Evolutionary conservation across 1,140 invertebrate genomes (phyloP), one percentile per base, ranked within the genome.

Genomic region (Aphis craccivora): DNA sequence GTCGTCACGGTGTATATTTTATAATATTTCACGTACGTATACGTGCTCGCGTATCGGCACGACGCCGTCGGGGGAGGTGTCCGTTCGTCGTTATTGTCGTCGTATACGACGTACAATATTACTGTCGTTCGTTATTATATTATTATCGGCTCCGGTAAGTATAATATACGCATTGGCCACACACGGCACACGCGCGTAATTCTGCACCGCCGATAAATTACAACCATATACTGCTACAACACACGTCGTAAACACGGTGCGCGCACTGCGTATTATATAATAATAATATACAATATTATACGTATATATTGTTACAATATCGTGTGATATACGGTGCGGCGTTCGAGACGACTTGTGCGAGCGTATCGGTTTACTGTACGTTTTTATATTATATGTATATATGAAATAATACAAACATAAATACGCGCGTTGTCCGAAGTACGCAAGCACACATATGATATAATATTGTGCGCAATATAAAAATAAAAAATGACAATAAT

Each of bases 191-290:
- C 60, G n/a, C 60, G n/a, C 60, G 60, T 76, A 76, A 76, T 76
- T 76, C 60, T 76, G 60, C 60, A 76, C 60, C 60, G 60, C 60
- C 60, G 60, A 76, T 76, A 76, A 76, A 76, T 76, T 76, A n/a
- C 60, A 76, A 76, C 30, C 60, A 18, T 76, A 76, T 76, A 60
- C 55, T 25, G 30, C 60, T 67, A 30, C 25, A 67, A 60, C n/a
- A 76, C 60, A 76, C 60, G 14, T 76, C 60, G 30, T 76, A n/a
- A 76, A 76, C n/a, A 76, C 60, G 4, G 60, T 18, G 14, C 11
- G 60, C 30, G 14, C 60, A 76, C 23, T 76, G 60, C 60, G 60
- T 14, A 67, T 67, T 76, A 76, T n/a, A n/a, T 60, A 60, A 60
- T 30, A 55, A 55, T 55, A 60, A 76, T 35, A 35, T 76, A 76